These are phyloP conservation scores for Hylia prasina DNA, from an alignment of 2,113 vertebrate genomes.

Conservation along the genomic window DNA sequence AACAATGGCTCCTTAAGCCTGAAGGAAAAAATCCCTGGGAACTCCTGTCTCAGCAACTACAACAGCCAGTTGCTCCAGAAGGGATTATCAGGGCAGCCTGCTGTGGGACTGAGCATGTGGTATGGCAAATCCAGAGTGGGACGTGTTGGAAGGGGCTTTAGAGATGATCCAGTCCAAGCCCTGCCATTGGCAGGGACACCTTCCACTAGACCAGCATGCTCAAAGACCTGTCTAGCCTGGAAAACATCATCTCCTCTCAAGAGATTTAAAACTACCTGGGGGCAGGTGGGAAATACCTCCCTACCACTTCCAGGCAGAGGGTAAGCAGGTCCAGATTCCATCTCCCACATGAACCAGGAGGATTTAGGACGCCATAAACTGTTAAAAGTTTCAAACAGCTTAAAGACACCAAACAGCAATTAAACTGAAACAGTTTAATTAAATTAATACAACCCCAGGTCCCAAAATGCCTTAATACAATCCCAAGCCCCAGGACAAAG, in stretches of 20 bases:
- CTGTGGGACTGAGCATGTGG: neutral
- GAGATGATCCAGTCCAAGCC: neutral
- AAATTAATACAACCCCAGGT: neutral
- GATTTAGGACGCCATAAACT: neutral
- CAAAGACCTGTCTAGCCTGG: neutral
- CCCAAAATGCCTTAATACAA: neutral
- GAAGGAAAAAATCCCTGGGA: neutral
- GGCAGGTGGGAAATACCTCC: neutral
- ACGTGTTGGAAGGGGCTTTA: neutral
- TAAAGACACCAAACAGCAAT: neutral
- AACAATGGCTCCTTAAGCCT: neutral
- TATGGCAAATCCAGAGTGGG: neutral
- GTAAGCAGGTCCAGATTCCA: neutral
- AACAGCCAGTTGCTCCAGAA: neutral
- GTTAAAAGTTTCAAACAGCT: neutral
- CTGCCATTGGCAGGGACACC: neutral
- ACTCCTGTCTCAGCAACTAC: neutral
- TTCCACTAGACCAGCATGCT: neutral
- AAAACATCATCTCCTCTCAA: neutral
- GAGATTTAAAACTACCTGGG: neutral
- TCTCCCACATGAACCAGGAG: neutral
- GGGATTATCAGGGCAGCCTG: rapidly evolving
- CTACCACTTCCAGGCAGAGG: neutral
- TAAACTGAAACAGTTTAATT: neutral
- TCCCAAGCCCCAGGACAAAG: neutral